Evolutionary conservation across 1,140 invertebrate species (phyloP), one percentile per base, ranked within the genome.

Genomic region (Leptestheria dahalacensis): DNA sequence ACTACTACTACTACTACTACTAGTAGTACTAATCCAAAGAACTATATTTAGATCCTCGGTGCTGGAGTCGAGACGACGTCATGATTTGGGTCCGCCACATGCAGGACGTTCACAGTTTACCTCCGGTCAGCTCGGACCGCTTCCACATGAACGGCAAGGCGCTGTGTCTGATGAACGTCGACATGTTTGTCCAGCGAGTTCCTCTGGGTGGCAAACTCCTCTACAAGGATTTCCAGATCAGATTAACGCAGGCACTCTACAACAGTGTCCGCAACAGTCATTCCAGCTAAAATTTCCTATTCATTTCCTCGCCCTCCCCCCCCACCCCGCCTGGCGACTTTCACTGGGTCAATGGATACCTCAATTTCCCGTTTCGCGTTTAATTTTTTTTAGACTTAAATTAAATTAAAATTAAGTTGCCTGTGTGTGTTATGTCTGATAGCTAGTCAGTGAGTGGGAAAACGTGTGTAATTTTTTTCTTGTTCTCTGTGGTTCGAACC

Each of bases 71-170:
- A 0, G 74, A 77, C 20, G 77, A 86, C 66, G 83, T 85, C 0
- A 77, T 76, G 54, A 69, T 73, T 58, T 86, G 83, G 83, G 66
- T 82, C 0, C 71, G 74, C 28, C 70, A 73, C 61, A 77, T 82
- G 67, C 75, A 79, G 1, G 70, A 74, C 0, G 73, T 76, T 3
- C 82, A 84, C 62, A 75, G 76, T 1, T 70, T 83, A 1, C 79
- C 77, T 18, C 72, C 70, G 60, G 75, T 78, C 59, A 74, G 66
- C 55, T 69, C 68, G 54, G 79, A 79, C 46, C 69, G 83, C 57
- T 86, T 86, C 68, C 76, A 79, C 1, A 86, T 86, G 84, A 86
- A 86, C 68, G 84, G 84, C 24, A 86, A 86, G 69, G 84, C 82
- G 3, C 70, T 86, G 2, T 85, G 84, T 63, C 75, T 86, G 48